These are phyloP conservation scores for Lasioglossum oenotherae DNA, from an alignment of 2,888 invertebrate genomes.

Conservation along the genomic window DNA sequence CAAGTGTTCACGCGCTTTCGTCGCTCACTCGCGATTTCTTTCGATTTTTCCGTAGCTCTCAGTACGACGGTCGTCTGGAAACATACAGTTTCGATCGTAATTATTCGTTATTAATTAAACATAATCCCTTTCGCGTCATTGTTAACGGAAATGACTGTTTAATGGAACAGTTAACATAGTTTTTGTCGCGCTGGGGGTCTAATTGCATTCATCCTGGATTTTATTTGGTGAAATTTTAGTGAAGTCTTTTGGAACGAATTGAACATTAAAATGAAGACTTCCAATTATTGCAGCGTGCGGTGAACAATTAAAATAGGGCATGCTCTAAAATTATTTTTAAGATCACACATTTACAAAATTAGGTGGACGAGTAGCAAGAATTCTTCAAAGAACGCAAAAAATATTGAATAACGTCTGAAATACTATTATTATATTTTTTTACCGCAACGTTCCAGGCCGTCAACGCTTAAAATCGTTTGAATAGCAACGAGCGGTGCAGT, in stretches of 20 bases:
- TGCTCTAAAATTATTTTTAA: background rate
- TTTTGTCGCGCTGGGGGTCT: background rate
- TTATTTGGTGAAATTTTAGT: background rate
- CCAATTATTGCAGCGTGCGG: background rate
- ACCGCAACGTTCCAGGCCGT: background rate
- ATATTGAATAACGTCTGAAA: too few relatives aligned
- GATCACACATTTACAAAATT: background rate
- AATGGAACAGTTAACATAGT: background rate
- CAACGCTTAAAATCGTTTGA: background rate
- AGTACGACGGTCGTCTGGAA: background rate
- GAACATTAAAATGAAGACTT: background rate
- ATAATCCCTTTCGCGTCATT: background rate
- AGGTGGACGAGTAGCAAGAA: background rate
- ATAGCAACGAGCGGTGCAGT: background rate
- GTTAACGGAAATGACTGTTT: background rate
- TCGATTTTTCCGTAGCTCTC: background rate
- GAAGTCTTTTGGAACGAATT: background rate
- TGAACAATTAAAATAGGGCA: background rate
- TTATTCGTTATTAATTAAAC: background rate
- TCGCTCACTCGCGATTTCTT: slow-evolving; percentile 21
- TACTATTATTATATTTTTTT: background rate
- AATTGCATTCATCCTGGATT: background rate
- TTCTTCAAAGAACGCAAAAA: background rate
- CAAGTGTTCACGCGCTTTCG: background rate
- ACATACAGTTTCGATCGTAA: background rate